Evolutionary conservation across 1,140 invertebrate genomes (phyloP).

Genomic region (Parasteatoda tepidariorum): DNA sequence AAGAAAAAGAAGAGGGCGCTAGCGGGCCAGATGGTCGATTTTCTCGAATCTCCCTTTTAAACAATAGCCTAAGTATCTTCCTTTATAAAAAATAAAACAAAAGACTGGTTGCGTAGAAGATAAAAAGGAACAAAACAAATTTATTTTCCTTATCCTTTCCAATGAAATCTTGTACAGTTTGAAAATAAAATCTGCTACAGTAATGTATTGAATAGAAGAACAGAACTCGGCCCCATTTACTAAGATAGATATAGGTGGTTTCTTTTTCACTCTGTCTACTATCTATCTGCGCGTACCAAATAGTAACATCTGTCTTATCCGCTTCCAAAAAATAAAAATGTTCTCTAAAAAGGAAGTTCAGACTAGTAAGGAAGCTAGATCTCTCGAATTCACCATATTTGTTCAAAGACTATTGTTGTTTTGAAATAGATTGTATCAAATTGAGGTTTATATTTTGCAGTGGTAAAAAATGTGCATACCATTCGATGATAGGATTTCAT

Average conservation of each 20-base stretch:
- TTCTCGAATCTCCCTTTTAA: conserved; percentile 23
- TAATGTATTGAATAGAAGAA: conserved; percentile 39
- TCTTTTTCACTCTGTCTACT: conserved; percentile 17
- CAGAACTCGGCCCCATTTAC: conserved; percentile 35
- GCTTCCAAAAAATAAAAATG: conserved; percentile 6
- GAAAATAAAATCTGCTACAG: conserved; percentile 42
- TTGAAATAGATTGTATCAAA: background rate
- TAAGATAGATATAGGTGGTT: conserved; percentile 41
- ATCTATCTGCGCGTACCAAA: conserved; percentile 23
- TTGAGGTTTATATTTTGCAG: background rate
- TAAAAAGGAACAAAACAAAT: conserved; percentile 9
- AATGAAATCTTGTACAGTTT: conserved; percentile 44
- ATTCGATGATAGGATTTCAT: no score
- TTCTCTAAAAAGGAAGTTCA: background rate
- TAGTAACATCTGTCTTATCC: conserved; percentile 33
- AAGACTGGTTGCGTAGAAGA: background rate
- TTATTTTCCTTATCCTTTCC: conserved; percentile 19
- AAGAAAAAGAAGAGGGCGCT: background rate
- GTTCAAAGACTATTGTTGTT: background rate
- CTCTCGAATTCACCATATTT: conserved; percentile 17
- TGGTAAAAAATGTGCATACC: background rate
- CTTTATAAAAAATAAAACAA: conserved; percentile 15
- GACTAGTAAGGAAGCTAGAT: background rate
- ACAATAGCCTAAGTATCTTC: conserved; percentile 32
- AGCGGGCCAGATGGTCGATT: background rate